Evolutionary conservation across 2,888 invertebrate species (phyloP), one percentile per base, ranked within the genome.

Genomic region (Drosophila anomalata): DNA sequence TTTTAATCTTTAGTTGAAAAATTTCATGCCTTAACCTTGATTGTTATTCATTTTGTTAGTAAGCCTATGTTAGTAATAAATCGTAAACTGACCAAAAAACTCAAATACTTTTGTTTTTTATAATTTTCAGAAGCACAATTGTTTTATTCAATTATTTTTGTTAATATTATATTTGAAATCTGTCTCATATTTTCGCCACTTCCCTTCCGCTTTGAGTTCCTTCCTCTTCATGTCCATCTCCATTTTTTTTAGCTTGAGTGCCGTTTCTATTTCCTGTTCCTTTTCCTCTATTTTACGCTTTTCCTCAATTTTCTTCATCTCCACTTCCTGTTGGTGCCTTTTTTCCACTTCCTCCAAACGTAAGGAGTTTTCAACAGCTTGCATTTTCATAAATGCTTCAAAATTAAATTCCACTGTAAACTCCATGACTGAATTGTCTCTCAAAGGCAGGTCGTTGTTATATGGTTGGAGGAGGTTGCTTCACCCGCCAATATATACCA

Each of bases 1-100:
- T 87, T 85, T 82, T 87, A 86, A 86, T 66, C 5, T 75, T 82
- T 82, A 79, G 73, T 81, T 75, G 39, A 80, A 65, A 55, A 36
- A 14, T 63, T 72, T 68, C 39, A 39, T 22, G 39, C 39, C 55
- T 24, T 67, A 47, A 65, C 39, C 20, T 61, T 41, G 58, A 63
- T 81, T 82, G 81, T 82, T 82, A 79, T 79, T 85, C 60, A 76
- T 79, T 79, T 87, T 72, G 58, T 73, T 54, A 41, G 46, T 72
- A 69, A 69, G 69, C 24, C 26, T 73, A 58, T 79, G 72, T 85
- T 79, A 69, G 51, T 57, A 82, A 79, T 68, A 84, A 73, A 73
- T 61, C 20, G 46, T 58, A 33, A 59, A 60, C 51, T 51, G 67
- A 81, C 62, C 59, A 74, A 29, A 74, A 29, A 29, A 29, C 9